Conservation (phyloP, 2,888 invertebrate species). For the Digitonthophagus gazella region DNA sequence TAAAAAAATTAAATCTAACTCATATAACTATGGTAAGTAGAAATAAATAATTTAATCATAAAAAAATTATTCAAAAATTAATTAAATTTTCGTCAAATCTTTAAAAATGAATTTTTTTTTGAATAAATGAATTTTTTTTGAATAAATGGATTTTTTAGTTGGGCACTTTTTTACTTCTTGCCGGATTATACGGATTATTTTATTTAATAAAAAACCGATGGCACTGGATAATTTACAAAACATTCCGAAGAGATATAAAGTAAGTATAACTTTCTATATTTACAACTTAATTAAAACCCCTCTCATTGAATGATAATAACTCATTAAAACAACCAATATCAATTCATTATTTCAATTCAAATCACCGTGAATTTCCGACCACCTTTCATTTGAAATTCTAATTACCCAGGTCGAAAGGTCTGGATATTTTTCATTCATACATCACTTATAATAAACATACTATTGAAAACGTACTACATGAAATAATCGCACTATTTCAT, state of each 20-base stretch:
- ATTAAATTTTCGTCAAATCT: too few relatives aligned
- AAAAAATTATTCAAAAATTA: background rate
- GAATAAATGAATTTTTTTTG: background rate
- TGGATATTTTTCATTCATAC: background rate
- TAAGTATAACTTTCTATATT: constrained; percentile 17
- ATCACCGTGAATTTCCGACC: background rate
- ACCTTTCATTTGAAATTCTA: background rate
- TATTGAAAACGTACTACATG: too few relatives aligned
- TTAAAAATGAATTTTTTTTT: too few relatives aligned
- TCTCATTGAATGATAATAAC: background rate
- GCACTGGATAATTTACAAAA: constrained; percentile 21
- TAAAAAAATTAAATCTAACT: too few relatives aligned
- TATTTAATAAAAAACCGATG: constrained; percentile 17
- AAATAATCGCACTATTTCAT: too few relatives aligned
- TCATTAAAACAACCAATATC: background rate
- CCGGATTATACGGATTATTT: background rate
- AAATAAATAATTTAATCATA: background rate
- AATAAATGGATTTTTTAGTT: constrained; percentile 16
- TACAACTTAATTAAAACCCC: too few relatives aligned
- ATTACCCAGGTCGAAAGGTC: background rate
- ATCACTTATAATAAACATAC: too few relatives aligned
- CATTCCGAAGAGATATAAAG: constrained; percentile 24
- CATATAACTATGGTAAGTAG: background rate
- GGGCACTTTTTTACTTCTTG: background rate
- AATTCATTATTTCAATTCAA: constrained; percentile 2